A percentile compares a stretch with the other conserved stretches of the same genome.
phyloP scores from a whole-genome alignment of 2,888 invertebrate species.

The Lomographa bimaculata region DNA sequence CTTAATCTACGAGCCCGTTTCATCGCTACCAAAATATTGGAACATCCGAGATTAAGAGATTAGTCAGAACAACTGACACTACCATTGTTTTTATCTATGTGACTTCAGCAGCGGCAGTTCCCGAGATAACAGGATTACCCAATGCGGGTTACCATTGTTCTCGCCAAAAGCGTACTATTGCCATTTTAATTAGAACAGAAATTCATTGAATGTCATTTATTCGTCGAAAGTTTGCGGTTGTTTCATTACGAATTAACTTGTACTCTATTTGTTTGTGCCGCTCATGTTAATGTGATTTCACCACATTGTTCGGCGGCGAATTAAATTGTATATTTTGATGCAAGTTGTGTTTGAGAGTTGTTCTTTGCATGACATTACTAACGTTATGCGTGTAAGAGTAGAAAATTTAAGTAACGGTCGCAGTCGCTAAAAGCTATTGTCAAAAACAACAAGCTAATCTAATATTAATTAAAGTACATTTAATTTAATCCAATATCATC shows the following conservation, averaged over 20 bases:
- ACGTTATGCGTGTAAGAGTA: no score
- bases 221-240: constrained; percentile 30
- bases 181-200: constrained; percentile 48
- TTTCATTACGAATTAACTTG: constrained; percentile 20
- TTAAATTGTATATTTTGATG: constrained; percentile 13
- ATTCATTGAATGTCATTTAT: constrained; percentile 29
- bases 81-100: constrained; percentile 52
- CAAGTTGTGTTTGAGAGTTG: constrained; percentile 1
- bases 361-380: no score
- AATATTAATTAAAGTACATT: no score
- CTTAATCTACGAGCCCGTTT: constrained; percentile 1
- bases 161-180: constrained; percentile 36
- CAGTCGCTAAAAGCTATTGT: no score
- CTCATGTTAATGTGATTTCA: constrained; percentile 18
- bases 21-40: constrained; percentile 15
- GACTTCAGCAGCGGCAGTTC: constrained; percentile 42
- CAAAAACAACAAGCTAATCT: no score
- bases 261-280: constrained; percentile 14
- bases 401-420: no score
- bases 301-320: constrained; percentile 12
- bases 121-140: constrained; percentile 45
- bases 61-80: constrained; percentile 45
- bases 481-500: no score
- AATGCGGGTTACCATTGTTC: constrained; percentile 51
- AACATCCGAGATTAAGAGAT: constrained; percentile 31